phyloP scores from a whole-genome alignment of 1,140 invertebrate genomes.

The Drosophila azteca region DNA sequence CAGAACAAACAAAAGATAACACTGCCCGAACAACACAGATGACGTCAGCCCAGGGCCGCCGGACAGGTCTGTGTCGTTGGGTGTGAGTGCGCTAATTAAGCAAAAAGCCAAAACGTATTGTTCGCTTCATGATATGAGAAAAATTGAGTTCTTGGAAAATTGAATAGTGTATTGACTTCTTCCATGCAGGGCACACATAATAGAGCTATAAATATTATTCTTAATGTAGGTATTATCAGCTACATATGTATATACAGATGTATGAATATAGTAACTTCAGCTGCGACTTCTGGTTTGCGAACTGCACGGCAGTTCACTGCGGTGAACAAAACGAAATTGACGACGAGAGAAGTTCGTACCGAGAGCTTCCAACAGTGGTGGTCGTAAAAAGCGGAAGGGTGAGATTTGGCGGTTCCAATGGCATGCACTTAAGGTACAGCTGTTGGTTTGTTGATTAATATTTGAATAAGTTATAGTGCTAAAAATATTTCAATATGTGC shows the following conservation, averaged over 20 bases:
- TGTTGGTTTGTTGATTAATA: conserved; percentile 25
- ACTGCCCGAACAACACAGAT: conserved; percentile 27
- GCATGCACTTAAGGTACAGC: conserved; percentile 20
- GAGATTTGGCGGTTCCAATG: background rate
- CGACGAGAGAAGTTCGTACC: conserved; percentile 18
- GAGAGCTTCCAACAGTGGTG: conserved; percentile 44
- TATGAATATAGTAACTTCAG: conserved; percentile 42
- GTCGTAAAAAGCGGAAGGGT: conserved; percentile 26
- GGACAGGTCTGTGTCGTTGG: conserved; percentile 21
- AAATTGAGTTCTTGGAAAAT: conserved; percentile 9
- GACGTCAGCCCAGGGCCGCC: conserved; percentile 56
- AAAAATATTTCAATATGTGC: background rate
- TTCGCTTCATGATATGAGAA: conserved; percentile 44
- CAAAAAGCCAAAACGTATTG: conserved; percentile 33
- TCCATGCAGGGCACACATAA: conserved; percentile 23
- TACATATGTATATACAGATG: conserved; percentile 18
- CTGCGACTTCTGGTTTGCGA: conserved; percentile 30
- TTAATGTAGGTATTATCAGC: background rate
- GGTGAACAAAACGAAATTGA: conserved; percentile 69
- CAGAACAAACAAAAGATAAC: conserved; percentile 63
- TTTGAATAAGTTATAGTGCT: conserved; percentile 13
- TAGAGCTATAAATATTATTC: conserved; percentile 38
- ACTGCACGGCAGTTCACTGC: conserved; percentile 44
- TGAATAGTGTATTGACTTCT: conserved; percentile 57
- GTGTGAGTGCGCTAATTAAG: conserved; percentile 66